Evolutionary conservation across 2,113 vertebrate species (phyloP), one percentile per base, ranked within the genome.

Genomic region (Romanogobio albipinnatus): DNA sequence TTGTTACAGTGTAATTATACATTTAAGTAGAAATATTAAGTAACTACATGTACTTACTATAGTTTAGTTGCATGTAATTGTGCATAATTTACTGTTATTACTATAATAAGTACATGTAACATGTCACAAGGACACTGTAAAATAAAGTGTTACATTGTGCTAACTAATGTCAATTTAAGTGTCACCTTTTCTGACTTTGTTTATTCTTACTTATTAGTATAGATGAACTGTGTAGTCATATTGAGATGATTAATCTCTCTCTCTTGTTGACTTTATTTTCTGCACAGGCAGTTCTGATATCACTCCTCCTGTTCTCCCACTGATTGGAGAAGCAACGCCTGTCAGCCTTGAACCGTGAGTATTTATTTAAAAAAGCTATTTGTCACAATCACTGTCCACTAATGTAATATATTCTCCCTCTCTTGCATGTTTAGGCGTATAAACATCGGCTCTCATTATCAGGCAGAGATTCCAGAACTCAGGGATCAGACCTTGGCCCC

Each of bases 331-430:
- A 82, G 96, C 95, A 87, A 96, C 97, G 3, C 97, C 97, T 0
- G 98, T 97, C 89, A 97, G 97, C 95, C 96, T 99, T 4, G 98
- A 99, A 89, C 98, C 98, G 98, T 99, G 91, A 97, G 98, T 96
- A 86, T 22, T 82, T 36, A 53, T 29, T 66, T 1, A 22, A 49
- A 33, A 29, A 36, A 49, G 4, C 36, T 51, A 6, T 51, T 33
- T 5, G 51, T 51, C 17, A 51, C 49, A 81, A 51, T 81, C 26
- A 51, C 26, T 64, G 33, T 47, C 26, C 62, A n/a, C 45, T 70
- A 0, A 36, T 70, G 9, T 64, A 56, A 36, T 24, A n/a, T 59
- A 33, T 53, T 24, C 53, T 66, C 14, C 26, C 3, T 45, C 14
- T 71, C 19, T 76, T 56, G 1, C 71, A 61, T 24, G 10, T 84